These are phyloP conservation scores for Chaenodraco wilsoni DNA, from an alignment of 2,797 vertebrate species.

Conservation along the genomic window DNA sequence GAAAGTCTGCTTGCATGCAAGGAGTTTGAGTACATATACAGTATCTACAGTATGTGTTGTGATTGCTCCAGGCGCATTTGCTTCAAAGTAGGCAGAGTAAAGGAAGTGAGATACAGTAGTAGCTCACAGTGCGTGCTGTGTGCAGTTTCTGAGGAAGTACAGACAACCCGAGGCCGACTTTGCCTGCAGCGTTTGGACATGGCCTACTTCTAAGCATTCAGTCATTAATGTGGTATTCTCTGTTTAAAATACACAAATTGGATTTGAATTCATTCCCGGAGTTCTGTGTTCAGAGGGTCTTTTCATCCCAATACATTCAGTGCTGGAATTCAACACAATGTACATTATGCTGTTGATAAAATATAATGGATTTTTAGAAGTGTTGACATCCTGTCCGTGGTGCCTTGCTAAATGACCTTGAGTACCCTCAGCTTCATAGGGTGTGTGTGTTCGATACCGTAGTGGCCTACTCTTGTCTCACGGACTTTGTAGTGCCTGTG, in stretches of 20 bases:
- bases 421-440: slow-evolving; percentile 42
- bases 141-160: slow-evolving; percentile 74
- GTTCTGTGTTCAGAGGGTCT: slow-evolving; percentile 41
- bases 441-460: slow-evolving; percentile 44
- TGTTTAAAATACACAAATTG: slow-evolving; percentile 70
- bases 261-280: slow-evolving; percentile 65
- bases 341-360: slow-evolving; percentile 5
- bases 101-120: slow-evolving; percentile 44
- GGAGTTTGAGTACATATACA: slow-evolving; percentile 16
- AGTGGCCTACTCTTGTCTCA: slow-evolving; percentile 61
- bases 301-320: slow-evolving; percentile 34
- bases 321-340: slow-evolving; percentile 9
- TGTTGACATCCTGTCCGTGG: slow-evolving; percentile 27
- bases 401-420: slow-evolving; percentile 68
- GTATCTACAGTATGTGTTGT: slow-evolving; percentile 37
- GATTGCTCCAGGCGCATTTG: slow-evolving; percentile 48
- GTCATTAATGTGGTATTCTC: slow-evolving; percentile 68
- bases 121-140: slow-evolving; percentile 55
- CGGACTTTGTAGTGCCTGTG: slow-evolving; percentile 60
- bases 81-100: slow-evolving; percentile 58
- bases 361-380: slow-evolving; percentile 9
- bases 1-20: slow-evolving; percentile 1
- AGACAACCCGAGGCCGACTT: slow-evolving; percentile 75
- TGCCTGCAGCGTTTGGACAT: slow-evolving; percentile 78
- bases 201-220: slow-evolving; percentile 79